A percentile compares a stretch with the other conserved stretches of the same genome.
Evolutionary conservation across 2,888 invertebrate genomes (phyloP).

Genomic region (Orthosia incerta): DNA sequence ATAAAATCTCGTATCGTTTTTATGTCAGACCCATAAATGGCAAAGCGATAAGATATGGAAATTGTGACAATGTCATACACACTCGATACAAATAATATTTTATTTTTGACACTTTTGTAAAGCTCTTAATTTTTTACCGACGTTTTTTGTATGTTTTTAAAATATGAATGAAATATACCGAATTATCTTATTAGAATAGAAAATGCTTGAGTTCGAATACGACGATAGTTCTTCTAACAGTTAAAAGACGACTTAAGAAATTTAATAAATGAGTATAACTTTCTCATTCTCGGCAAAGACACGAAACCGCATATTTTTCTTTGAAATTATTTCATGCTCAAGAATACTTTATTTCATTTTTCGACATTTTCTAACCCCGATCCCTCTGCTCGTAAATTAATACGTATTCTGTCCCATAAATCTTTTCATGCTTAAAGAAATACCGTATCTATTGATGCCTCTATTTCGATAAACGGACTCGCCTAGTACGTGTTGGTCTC

Average conservation of each 20-base stretch:
- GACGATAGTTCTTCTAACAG: not conserved
- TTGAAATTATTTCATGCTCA: conserved; percentile 38
- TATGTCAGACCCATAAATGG: conserved; percentile 44
- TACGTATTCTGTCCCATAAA: conserved; percentile 59
- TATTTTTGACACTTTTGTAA: not conserved
- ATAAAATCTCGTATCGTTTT: conserved; percentile 41
- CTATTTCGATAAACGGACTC: conserved; percentile 31
- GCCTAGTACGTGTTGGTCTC: not conserved
- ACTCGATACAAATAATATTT: conserved; percentile 29
- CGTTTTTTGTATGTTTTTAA: not conserved
- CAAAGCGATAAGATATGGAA: conserved; percentile 49
- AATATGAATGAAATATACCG: not conserved
- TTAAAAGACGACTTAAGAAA: not conserved
- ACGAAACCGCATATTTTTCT: conserved; percentile 23
- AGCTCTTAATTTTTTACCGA: not conserved
- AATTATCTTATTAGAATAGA: not conserved
- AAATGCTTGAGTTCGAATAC: conserved; percentile 3
- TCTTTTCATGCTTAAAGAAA: conserved; percentile 54
- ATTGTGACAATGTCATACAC: conserved; percentile 11
- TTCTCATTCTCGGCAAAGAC: conserved; percentile 11
- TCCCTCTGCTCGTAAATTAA: conserved; percentile 59
- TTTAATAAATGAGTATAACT: conserved; percentile 15
- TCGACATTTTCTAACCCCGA: conserved; percentile 48
- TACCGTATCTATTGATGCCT: conserved; percentile 49
- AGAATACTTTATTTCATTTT: conserved; percentile 52